Evolutionary conservation across 2,797 vertebrate genomes (phyloP), one percentile per base, ranked within the genome.

Genomic region (Florisuga fusca): DNA sequence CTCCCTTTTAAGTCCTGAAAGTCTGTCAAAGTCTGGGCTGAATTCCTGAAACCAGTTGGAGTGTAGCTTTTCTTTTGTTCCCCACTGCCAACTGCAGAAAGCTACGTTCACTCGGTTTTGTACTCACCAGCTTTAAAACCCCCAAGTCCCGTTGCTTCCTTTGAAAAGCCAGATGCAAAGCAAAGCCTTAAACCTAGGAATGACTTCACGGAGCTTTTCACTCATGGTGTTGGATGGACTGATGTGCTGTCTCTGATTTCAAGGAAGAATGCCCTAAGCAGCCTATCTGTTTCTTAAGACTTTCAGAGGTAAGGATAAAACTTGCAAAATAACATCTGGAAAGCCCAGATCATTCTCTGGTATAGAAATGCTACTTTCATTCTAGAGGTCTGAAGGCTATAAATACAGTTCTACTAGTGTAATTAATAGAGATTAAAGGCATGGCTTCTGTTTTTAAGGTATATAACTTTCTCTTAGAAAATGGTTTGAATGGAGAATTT

Each of bases 11-110:
- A 94, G 83, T 66, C 84, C 63, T 87, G 77, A 95, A 93, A 91
- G 68, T 90, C 82, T 95, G 95, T 96, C 92, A 91, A 90, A 95
- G 82, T 85, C 91, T 69, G 68, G 80, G 74, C 92, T 94, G 89
- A 96, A 98, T 97, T 97, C 97, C 96, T 97, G 93, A 61, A 82
- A 61, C 61, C 95, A 96, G 93, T 41, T 96, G 96, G 94, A 96
- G 94, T 96, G 97, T 93, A 63, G 90, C 90, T 95, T 74, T 83
- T 41, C 91, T 91, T 98, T 97, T 97, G 95, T 97, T 95, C 90
- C 74, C 33, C 0, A 20, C 85, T 94, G 92, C 95, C 87, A 59
- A 92, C 93, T 31, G 66, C 78, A 95, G 94, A 97, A 90, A 97
- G 79, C 77, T 16, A 48, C 8, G 29, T 61, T 95, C 84, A 4